Conservation (phyloP, 2,888 invertebrate species). For the Pachymerium ferrugineum region DNA sequence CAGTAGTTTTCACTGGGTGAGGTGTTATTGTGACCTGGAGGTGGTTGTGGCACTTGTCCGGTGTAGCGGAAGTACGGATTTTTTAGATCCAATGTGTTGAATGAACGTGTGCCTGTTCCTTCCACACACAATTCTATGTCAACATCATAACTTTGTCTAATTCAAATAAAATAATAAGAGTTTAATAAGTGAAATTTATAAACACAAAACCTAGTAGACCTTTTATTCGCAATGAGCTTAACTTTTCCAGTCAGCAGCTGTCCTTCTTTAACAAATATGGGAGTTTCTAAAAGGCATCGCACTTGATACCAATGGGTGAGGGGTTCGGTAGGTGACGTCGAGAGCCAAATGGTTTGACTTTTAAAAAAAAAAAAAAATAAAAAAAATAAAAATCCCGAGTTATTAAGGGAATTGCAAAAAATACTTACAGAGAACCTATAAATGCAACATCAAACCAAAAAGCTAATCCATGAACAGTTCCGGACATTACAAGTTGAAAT, state of each 20-base stretch:
- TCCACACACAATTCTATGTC: conserved; percentile 89
- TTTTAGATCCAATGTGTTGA: conserved; percentile 91
- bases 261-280: conserved; percentile 89
- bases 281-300: conserved; percentile 86
- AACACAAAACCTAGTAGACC: conserved; percentile 51
- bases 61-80: conserved; percentile 98
- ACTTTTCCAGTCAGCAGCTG: conserved; percentile 84
- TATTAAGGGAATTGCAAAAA: background rate
- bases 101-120: conserved; percentile 73
- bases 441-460: conserved; percentile 99
- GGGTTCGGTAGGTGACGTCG: conserved; percentile 95
- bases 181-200: background rate
- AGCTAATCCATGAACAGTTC: conserved; percentile 92
- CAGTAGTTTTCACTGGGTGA: conserved; percentile 93
- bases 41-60: conserved; percentile 84
- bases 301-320: conserved; percentile 99
- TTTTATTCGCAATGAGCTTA: conserved; percentile 81
- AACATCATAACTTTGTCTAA: conserved; percentile 94
- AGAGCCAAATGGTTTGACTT: conserved; percentile 87
- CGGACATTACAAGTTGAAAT: conserved; percentile 85
- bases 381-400: background rate
- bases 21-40: conserved; percentile 81
- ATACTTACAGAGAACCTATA: conserved; percentile 62
- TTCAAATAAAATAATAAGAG: conserved; percentile 32
- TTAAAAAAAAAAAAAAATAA: background rate